Base-by-base conservation (phyloP, 2,888 invertebrate species). In the Vannuccia rotundouncinata region DNA sequence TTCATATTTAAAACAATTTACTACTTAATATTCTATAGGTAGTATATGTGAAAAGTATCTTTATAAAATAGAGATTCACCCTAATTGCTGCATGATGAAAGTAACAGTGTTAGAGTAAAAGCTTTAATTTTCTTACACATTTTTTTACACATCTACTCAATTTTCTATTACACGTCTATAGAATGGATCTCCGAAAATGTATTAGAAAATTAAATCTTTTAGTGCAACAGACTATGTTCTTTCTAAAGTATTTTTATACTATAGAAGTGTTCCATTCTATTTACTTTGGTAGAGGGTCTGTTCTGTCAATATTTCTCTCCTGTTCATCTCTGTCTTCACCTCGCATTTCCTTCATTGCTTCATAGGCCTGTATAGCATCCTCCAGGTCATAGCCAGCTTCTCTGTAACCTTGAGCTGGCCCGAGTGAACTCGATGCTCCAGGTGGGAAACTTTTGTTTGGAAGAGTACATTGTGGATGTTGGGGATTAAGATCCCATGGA, bases 341-440 rank as follows among this genome's bases (percentile, higher is more conserved):
- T 5, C 66, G 66, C 66, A 66, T 66, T 22, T 66, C 66, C 22
- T 27, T 66, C 66, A 66, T 66, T 17, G 25, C 66, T 27, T 66
- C 66, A 27, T 66, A 27, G 5, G 66, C 66, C 66, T 66, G 66
- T 22, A 66, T 66, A 22, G 66, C 66, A 22, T 66, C 66, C 66
- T 66, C 66, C 2, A 66, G 66, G 5, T 66, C 66, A 27, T 66
- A 66, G 5, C 66, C 66, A 22, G 66, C 66, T 27, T 66, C 66
- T 27, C 66, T 17, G 22, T 66, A 66, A 27, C 66, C 66, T 27
- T 66, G 66, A 22, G 66, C 66, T 13, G 66, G 10, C 2, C 66
- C 66, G 17, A 13, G 5, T 22, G 2, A 2, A 22, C 10, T 13
- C 2, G 66, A 5, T 5, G 66, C 10, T 27, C 66, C 22, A 5